phyloP scores from a whole-genome alignment of 2,113 vertebrate species.

The Zeus faber region DNA sequence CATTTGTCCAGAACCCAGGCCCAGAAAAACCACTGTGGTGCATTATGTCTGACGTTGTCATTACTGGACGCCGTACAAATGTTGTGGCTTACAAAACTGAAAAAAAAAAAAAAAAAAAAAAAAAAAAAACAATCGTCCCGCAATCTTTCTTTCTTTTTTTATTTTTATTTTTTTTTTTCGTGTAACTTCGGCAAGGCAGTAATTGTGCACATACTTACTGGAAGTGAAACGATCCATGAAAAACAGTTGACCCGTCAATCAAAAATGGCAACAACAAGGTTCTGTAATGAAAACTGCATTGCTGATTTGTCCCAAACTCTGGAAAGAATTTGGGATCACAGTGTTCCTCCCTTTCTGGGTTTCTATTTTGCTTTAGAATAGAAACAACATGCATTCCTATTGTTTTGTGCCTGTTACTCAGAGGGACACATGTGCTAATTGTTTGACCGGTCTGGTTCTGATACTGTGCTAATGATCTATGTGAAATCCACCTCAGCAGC shows the following conservation, averaged over 20 bases:
- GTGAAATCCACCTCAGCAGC: slow-evolving; percentile 33
- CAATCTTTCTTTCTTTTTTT: background rate
- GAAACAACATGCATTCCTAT: slow-evolving; percentile 4
- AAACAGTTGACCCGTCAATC: slow-evolving; percentile 47
- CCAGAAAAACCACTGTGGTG: slow-evolving; percentile 45
- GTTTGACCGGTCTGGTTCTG: slow-evolving; percentile 47
- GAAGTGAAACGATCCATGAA: slow-evolving; percentile 44
- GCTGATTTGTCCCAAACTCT: slow-evolving; percentile 35
- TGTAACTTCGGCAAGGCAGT: slow-evolving; percentile 21
- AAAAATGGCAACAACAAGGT: slow-evolving; percentile 34
- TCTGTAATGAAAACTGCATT: slow-evolving; percentile 16
- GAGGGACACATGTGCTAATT: slow-evolving; percentile 43
- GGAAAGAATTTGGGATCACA: slow-evolving; percentile 25
- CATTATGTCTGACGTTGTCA: slow-evolving; percentile 56
- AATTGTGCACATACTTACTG: slow-evolving; percentile 46
- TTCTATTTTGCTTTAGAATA: slow-evolving; percentile 3
- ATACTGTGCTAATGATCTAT: slow-evolving; percentile 39
- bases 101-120: slow-evolving; percentile 5
- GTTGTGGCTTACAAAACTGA: slow-evolving; percentile 45
- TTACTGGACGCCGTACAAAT: slow-evolving; percentile 62
- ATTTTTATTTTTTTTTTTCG: slow-evolving; percentile 15
- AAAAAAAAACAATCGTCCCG: slow-evolving; percentile 54
- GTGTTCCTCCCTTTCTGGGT: slow-evolving; percentile 17
- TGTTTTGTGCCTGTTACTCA: slow-evolving; percentile 8
- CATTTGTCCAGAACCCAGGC: slow-evolving; percentile 58